Base-by-base conservation (phyloP, 2,113 vertebrate genomes). In the Oenanthe melanoleuca region DNA sequence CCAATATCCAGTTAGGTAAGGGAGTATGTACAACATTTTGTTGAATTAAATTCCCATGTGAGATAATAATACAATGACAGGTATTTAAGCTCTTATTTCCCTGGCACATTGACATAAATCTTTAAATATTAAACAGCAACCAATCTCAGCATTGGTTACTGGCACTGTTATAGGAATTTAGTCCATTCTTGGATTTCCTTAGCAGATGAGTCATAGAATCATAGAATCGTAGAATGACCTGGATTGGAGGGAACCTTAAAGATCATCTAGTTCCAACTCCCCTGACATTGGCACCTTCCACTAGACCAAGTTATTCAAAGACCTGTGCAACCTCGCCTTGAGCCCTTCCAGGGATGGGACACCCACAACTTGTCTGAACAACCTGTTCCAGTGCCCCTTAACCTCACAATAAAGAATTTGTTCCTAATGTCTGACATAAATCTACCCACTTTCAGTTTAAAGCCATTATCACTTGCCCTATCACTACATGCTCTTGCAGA, bases 281-380 rank as follows among this genome's bases (percentile, higher is more conserved):
- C 5, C 13, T 9, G 6, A 29, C n/a, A 17, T 0, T 38, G 38
- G 17, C 15, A 37, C 26, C 17, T 72, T 73, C 29, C 40, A 17
- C 40, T 61, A 33, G 12, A 55, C 29, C 67, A 47, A 12, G 4
- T 53, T 66, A 18, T 38, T 67, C 22, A 17, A 67, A 72, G 55
- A 31, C 22, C 25, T 17, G 1, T 55, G n/a, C 31, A 73, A 8
- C 14, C 22, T 49, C 0, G 0, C 22, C 55, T 60, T 20, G 40
- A 47, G 31, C 10, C 5, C 21, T 60, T 66, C 16, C 8, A 23
- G 29, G 21, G 5, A 23, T 47, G 21, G 5, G 29, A 8, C 29
- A 53, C 19, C 17, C 6, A 7, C 45, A 67, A 7, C 14, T 60
- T 74, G 20, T 31, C 40, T 34, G 17, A 38, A 21, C 13, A 53